A percentile compares a stretch with the other conserved stretches of the same genome.
phyloP scores from a whole-genome alignment of 2,888 invertebrate genomes.

The Cantharis flavilabris region DNA sequence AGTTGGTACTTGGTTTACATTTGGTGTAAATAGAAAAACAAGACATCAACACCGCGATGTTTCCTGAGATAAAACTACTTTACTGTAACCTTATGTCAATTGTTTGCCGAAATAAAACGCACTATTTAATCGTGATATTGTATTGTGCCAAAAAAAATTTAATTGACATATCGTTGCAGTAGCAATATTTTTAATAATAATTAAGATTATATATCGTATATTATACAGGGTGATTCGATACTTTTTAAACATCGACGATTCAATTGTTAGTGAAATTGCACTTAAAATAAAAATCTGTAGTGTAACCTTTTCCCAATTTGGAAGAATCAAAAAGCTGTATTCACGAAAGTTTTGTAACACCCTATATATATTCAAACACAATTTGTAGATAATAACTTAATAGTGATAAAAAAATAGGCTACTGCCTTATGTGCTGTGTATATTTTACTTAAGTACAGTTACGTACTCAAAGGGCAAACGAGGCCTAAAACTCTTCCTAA shows the following conservation, averaged over 20 bases:
- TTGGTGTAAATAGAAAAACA: slow-evolving; percentile 60
- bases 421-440: slow-evolving; percentile 38
- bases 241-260: neutral
- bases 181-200: slow-evolving; percentile 11
- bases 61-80: slow-evolving; percentile 60
- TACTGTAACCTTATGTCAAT: slow-evolving; percentile 48
- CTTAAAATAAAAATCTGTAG: neutral
- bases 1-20: slow-evolving; percentile 64
- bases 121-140: slow-evolving; percentile 18
- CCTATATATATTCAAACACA: slow-evolving; percentile 18
- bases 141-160: slow-evolving; percentile 29
- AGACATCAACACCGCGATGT: slow-evolving; percentile 55
- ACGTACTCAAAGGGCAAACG: slow-evolving; percentile 20
- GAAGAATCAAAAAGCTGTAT: neutral
- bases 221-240: neutral
- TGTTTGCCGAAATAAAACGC: slow-evolving; percentile 12
- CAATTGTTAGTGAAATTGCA: neutral
- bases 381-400: slow-evolving; percentile 20
- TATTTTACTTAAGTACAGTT: slow-evolving; percentile 16
- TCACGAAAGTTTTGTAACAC: neutral
- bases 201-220: neutral
- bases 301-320: neutral
- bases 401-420: slow-evolving; percentile 36
- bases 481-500: slow-evolving; percentile 28
- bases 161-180: slow-evolving; percentile 28